These are phyloP conservation scores for Ormyrus rosae DNA, from an alignment of 2,888 invertebrate species.

Conservation along the genomic window DNA sequence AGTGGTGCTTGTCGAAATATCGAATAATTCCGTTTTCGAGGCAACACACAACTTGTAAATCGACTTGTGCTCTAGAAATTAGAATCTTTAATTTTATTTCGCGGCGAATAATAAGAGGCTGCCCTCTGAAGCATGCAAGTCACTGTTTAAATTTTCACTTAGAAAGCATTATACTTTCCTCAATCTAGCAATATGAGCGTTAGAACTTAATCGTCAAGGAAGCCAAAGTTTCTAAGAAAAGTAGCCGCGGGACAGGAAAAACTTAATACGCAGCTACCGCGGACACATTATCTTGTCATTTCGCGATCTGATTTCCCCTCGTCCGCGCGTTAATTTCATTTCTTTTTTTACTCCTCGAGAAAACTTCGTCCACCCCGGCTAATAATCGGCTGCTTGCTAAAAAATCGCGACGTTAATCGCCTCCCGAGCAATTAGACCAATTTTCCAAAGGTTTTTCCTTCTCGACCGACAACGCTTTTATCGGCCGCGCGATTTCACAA, in stretches of 20 bases:
- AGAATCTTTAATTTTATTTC: conserved; percentile 33
- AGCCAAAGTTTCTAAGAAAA: conserved; percentile 36
- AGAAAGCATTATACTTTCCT: conserved; percentile 54
- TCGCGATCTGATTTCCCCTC: too few relatives aligned
- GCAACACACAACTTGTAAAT: neutral
- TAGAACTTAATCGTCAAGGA: conserved; percentile 21
- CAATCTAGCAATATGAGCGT: conserved; percentile 13
- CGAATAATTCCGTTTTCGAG: too few relatives aligned
- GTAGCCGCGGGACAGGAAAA: neutral
- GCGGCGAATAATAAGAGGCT: conserved; percentile 36
- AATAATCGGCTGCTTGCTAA: too few relatives aligned
- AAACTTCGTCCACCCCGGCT: too few relatives aligned
- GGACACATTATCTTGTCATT: neutral
- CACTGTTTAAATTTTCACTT: conserved; percentile 56
- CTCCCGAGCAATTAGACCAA: too few relatives aligned
- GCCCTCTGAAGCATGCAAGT: conserved; percentile 49
- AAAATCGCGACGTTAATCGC: too few relatives aligned
- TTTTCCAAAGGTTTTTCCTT: too few relatives aligned
- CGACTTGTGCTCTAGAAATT: conserved; percentile 16
- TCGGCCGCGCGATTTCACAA: too few relatives aligned
- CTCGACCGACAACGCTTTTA: too few relatives aligned
- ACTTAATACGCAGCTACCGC: neutral
- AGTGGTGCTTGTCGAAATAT: too few relatives aligned
- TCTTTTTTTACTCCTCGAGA: neutral
- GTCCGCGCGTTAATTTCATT: neutral